A percentile compares a stretch with the other conserved stretches of the same genome.
These are phyloP conservation scores for Ornithoptera priamus DNA, from an alignment of 2,888 invertebrate genomes.

Conservation along the genomic window DNA sequence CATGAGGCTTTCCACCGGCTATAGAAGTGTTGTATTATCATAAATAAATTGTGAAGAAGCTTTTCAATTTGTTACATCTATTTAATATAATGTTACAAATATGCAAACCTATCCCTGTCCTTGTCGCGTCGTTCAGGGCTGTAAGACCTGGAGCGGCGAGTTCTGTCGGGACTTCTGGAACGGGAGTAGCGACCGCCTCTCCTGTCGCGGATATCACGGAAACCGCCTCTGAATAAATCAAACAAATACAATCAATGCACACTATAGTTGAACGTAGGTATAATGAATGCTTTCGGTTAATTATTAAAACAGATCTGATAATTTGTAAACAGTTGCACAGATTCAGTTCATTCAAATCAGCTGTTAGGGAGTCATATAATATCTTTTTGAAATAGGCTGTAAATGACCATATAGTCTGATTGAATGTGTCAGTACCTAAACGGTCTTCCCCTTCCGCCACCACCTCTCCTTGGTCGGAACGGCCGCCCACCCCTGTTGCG, in stretches of 20 bases:
- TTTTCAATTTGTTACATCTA: too few species aligned
- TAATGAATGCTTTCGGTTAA: neutral
- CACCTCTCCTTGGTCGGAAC: conserved; percentile 66
- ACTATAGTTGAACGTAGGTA: neutral
- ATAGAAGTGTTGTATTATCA: too few species aligned
- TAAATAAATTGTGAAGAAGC: too few species aligned
- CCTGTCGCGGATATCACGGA: conserved; percentile 85
- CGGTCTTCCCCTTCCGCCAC: conserved; percentile 66
- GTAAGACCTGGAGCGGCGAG: conserved; percentile 72
- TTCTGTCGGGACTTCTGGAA: conserved; percentile 79
- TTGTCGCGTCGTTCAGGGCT: conserved; percentile 73
- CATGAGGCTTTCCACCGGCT: too few species aligned
- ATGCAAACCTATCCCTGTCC: conserved; percentile 69
- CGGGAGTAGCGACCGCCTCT: conserved; percentile 78
- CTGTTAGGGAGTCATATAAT: too few species aligned
- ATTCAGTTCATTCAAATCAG: too few species aligned
- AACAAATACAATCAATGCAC: neutral
- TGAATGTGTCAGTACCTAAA: conserved; percentile 54
- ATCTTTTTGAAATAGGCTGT: too few species aligned
- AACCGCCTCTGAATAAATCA: conserved; percentile 58
- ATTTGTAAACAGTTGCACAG: neutral
- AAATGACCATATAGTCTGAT: too few species aligned
- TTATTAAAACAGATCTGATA: neutral
- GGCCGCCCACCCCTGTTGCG: conserved; percentile 63
- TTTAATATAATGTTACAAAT: neutral